Percentiles rank a stretch among this genome's conserved stretches.
These are phyloP conservation scores for Lepidurus apus DNA, from an alignment of 1,140 invertebrate species.

Conservation along the genomic window DNA sequence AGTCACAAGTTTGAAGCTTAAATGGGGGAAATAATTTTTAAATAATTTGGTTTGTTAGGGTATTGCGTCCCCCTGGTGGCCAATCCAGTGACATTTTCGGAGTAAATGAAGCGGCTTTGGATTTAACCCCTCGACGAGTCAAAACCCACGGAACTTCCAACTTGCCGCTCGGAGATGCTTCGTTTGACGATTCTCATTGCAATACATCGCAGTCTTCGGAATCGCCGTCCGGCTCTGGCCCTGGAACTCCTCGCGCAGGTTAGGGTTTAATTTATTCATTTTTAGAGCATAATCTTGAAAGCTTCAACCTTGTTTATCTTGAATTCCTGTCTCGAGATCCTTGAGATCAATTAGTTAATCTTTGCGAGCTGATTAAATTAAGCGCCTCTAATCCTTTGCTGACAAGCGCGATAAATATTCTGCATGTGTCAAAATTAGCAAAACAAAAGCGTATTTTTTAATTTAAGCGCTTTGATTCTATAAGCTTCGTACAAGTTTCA, in stretches of 20 bases:
- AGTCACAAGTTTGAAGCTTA: conserved; percentile 7
- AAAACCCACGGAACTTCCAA: conserved; percentile 23
- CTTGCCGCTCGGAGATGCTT: conserved; percentile 24
- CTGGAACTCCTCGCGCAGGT: conserved; percentile 32
- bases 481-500: too few relatives aligned
- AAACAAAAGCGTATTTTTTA: too few relatives aligned
- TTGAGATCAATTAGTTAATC: not conserved
- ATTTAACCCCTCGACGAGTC: not conserved
- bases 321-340: not conserved
- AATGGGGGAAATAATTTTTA: not conserved
- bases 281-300: too few relatives aligned
- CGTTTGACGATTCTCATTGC: conserved; percentile 29
- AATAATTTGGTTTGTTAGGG: conserved; percentile 23
- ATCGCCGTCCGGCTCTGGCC: conserved; percentile 30
- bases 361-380: not conserved
- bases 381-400: too few relatives aligned
- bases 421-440: too few relatives aligned
- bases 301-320: not conserved
- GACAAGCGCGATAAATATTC: too few relatives aligned
- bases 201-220: conserved; percentile 30
- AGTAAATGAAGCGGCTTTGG: not conserved
- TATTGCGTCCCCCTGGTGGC: conserved; percentile 32
- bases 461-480: too few relatives aligned
- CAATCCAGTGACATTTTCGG: conserved; percentile 33
- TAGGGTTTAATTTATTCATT: too few relatives aligned